These are phyloP conservation scores for Danio rerio DNA, from an alignment of 2,113 vertebrate genomes.

Conservation along the genomic window GRCz12tu NC_133177.1:34063001-34063500, in stretches of 20 bases:
- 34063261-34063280: conserved; percentile 26
- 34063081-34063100: conserved; percentile 42
- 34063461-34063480: conserved; percentile 21
- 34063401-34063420: conserved; percentile 2
- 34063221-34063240: neutral
- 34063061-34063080: conserved; percentile 58
- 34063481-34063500: conserved; percentile 10
- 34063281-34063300: conserved; percentile 43
- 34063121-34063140: conserved; percentile 9
- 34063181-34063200: neutral
- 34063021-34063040: conserved; percentile 62
- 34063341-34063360: conserved; percentile 1
- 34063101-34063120: conserved; percentile 34
- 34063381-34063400: neutral
- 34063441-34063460: conserved; percentile 12
- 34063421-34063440: conserved; percentile 33
- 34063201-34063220: neutral
- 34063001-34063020: conserved; percentile 52
- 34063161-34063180: neutral
- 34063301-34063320: conserved; percentile 51
- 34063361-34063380: neutral
- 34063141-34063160: conserved; percentile 9
- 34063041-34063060: conserved; percentile 53
- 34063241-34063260: neutral
- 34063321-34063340: conserved; percentile 41